These are phyloP conservation scores for Achlya flavicornis DNA, from an alignment of 2,888 invertebrate genomes.

Conservation along the genomic window DNA sequence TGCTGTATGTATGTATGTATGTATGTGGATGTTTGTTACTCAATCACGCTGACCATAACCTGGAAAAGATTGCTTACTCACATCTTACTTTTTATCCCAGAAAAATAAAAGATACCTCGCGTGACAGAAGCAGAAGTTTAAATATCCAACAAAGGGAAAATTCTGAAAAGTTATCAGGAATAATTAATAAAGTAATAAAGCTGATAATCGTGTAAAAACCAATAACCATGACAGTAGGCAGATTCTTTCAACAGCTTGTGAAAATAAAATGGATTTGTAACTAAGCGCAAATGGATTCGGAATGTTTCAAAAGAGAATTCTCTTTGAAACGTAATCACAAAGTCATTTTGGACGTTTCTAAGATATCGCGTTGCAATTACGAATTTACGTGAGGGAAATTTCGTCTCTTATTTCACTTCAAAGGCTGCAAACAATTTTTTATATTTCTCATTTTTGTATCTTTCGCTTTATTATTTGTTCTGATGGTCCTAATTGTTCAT, in stretches of 20 bases:
- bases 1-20: too few relatives aligned
- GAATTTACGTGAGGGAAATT: constrained; percentile 7
- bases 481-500: neutral
- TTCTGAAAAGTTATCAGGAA: neutral
- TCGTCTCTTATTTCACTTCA: constrained; percentile 7
- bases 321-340: constrained; percentile 11
- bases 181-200: neutral
- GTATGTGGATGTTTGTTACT: too few relatives aligned
- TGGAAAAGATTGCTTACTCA: too few relatives aligned
- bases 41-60: too few relatives aligned
- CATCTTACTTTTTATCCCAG: too few relatives aligned
- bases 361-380: constrained; percentile 11
- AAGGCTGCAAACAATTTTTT: neutral
- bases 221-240: neutral
- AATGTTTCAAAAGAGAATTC: constrained; percentile 5
- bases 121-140: too few relatives aligned
- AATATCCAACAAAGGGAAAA: neutral
- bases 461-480: neutral
- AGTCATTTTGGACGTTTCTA: constrained; percentile 10
- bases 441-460: constrained; percentile 1
- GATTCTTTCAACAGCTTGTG: neutral
- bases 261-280: constrained; percentile 10
- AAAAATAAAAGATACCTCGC: neutral
- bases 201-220: neutral
- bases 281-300: neutral